Conservation (phyloP, 2,113 vertebrate genomes). For the Callipepla squamata region DNA sequence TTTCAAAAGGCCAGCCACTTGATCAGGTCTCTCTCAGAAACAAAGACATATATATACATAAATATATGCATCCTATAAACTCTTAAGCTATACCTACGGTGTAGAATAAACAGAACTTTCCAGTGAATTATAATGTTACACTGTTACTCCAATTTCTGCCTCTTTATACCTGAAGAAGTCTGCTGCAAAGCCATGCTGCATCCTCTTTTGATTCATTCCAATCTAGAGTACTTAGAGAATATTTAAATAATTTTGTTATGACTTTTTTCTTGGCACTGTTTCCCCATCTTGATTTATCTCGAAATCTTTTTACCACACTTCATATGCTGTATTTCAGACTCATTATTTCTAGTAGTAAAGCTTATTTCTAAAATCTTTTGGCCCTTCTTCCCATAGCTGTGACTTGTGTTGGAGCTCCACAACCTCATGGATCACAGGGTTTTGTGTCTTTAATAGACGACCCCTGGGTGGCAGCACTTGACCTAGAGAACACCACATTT, state of each 20-base stretch:
- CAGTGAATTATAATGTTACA: not conserved
- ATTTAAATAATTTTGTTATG: not conserved
- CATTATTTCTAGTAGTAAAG: not conserved
- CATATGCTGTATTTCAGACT: not conserved
- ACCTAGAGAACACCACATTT: not conserved
- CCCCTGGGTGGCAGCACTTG: not conserved
- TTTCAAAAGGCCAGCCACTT: not conserved
- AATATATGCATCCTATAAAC: not conserved
- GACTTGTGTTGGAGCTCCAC: not conserved
- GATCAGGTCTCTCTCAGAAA: not conserved
- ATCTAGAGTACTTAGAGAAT: not conserved
- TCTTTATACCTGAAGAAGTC: not conserved
- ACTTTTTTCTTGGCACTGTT: not conserved
- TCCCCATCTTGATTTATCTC: not conserved
- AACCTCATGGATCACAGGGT: accelerated
- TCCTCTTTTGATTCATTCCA: not conserved
- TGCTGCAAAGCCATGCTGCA: not conserved
- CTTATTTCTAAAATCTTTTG: not conserved
- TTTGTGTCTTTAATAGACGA: not conserved
- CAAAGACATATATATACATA: accelerated
- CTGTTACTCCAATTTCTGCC: not conserved
- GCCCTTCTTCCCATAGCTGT: not conserved
- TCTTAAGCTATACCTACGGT: not conserved
- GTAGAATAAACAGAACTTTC: not conserved
- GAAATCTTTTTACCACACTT: not conserved